Evolutionary conservation across 64 coral and sea anemone genomes (phyloP).

Genomic region (Montipora foliosa): DNA sequence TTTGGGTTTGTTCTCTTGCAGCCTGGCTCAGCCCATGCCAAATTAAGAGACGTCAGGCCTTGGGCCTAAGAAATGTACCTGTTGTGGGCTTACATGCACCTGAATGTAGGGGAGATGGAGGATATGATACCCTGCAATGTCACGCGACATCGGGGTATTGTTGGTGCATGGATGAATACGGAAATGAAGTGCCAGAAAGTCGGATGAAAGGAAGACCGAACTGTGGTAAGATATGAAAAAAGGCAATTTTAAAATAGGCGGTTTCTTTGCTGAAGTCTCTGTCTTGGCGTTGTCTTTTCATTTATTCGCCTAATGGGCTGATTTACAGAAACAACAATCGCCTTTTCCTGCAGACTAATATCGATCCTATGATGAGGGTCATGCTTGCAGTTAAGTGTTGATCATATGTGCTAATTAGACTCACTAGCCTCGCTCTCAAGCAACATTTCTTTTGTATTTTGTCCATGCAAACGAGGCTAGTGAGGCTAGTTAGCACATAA

Average conservation of each 20-base stretch:
- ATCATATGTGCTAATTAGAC: no score
- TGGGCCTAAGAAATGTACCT: slow-evolving; percentile 34
- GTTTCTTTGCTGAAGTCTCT: no score
- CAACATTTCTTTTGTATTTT: no score
- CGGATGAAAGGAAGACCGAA: slow-evolving; percentile 26
- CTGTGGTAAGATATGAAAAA: slow-evolving; percentile 15
- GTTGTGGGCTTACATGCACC: slow-evolving; percentile 53
- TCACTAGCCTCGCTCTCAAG: no score
- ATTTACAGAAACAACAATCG: no score
- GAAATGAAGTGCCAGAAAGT: slow-evolving; percentile 34
- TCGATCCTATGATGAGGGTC: no score
- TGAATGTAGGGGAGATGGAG: slow-evolving; percentile 54
- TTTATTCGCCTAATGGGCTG: no score
- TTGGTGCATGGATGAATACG: slow-evolving; percentile 73
- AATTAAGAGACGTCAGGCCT: slow-evolving; percentile 51
- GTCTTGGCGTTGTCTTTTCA: no score
- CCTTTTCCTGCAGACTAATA: no score
- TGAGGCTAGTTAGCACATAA: no score
- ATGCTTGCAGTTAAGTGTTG: no score
- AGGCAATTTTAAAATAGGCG: neutral
- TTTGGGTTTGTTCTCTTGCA: neutral
- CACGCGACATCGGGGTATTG: slow-evolving; percentile 52
- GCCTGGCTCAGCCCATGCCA: slow-evolving; percentile 70
- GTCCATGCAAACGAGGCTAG: no score
- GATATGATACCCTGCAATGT: slow-evolving; percentile 46